phyloP scores from a whole-genome alignment of 2,113 vertebrate species.

The Bubo blakistoni region DNA sequence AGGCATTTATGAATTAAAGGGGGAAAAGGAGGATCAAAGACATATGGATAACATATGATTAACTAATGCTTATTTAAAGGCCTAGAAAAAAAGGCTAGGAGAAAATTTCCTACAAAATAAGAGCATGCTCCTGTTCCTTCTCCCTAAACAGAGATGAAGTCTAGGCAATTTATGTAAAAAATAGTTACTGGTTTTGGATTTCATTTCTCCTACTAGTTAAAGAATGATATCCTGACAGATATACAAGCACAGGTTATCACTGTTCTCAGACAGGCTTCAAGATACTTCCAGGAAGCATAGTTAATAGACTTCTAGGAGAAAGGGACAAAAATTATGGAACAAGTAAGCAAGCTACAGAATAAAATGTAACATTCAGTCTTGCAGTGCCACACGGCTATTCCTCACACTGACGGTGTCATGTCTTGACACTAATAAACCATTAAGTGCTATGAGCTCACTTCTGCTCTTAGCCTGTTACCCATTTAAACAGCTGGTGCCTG shows the following conservation, averaged over 20 bases:
- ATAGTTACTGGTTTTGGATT: background rate
- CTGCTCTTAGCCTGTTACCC: background rate
- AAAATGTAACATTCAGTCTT: background rate
- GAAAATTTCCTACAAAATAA: background rate
- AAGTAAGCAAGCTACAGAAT: background rate
- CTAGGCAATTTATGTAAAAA: background rate
- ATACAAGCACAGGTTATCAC: background rate
- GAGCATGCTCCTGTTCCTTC: no score
- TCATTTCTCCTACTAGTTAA: background rate
- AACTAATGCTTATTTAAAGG: background rate
- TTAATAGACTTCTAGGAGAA: background rate
- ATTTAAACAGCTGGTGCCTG: no score
- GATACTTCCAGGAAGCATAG: background rate
- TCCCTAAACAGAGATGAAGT: background rate
- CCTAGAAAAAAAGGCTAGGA: background rate
- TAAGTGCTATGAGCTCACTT: background rate
- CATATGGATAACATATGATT: background rate
- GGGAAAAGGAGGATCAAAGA: background rate
- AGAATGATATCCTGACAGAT: background rate
- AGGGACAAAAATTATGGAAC: background rate
- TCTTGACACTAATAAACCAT: background rate
- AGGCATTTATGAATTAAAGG: background rate
- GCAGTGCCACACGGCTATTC: background rate
- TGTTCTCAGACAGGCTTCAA: background rate
- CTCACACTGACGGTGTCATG: rapidly evolving